phyloP scores from a whole-genome alignment of 2,888 invertebrate species.

The Diadegma fenestrale region DNA sequence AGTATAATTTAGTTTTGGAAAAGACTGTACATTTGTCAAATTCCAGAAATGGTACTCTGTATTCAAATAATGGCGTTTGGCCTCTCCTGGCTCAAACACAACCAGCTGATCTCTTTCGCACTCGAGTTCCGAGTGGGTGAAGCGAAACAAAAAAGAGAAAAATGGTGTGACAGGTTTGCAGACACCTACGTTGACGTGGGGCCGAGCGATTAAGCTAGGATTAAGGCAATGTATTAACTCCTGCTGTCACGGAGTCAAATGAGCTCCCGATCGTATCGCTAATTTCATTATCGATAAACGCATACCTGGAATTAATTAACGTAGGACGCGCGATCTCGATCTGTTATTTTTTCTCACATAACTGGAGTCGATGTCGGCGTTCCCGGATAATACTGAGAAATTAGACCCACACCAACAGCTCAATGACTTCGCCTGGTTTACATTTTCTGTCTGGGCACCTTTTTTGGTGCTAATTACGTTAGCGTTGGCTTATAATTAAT shows the following conservation, averaged over 20 bases:
- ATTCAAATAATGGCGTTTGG: background rate
- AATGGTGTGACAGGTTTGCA: background rate
- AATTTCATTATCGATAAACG: constrained; percentile 58
- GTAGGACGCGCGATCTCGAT: constrained; percentile 12
- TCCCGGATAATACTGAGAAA: background rate
- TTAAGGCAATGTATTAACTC: constrained; percentile 47
- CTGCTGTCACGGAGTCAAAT: constrained; percentile 28
- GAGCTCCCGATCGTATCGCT: constrained; percentile 49
- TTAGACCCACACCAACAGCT: background rate
- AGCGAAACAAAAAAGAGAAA: background rate
- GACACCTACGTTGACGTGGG: constrained; percentile 35
- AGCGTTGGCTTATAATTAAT: no score
- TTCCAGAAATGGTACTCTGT: background rate
- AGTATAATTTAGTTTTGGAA: background rate
- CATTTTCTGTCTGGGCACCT: background rate
- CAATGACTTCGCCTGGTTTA: background rate
- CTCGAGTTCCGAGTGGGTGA: constrained; percentile 6
- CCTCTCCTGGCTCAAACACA: background rate
- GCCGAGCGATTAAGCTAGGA: constrained; percentile 31
- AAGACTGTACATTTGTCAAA: background rate
- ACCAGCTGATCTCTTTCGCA: background rate
- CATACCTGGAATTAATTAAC: constrained; percentile 53
- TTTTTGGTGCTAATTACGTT: background rate
- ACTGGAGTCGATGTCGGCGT: constrained; percentile 13
- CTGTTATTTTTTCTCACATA: background rate